Evolutionary conservation across 2,113 vertebrate species (phyloP).

Genomic region (Rhipidura dahli): DNA sequence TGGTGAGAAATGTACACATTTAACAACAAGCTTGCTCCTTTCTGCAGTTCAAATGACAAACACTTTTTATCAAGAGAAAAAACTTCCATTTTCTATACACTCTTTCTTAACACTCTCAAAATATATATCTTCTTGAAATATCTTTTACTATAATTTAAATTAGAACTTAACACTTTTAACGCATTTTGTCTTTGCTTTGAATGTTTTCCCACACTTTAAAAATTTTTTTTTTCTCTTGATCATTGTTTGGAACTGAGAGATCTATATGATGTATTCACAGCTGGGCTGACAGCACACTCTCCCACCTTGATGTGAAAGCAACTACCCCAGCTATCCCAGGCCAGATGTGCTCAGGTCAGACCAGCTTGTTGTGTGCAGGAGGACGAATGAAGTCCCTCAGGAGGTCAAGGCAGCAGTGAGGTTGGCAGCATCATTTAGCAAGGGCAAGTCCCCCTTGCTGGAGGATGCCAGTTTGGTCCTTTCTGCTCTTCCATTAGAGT

Average conservation of each 20-base stretch:
- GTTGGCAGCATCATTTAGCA: background rate
- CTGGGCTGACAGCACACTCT: background rate
- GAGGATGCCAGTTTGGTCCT: background rate
- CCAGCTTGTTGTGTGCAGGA: background rate
- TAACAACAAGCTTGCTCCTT: background rate
- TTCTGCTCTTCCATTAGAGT: background rate
- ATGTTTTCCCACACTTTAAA: background rate
- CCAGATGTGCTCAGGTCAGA: background rate
- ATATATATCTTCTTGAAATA: background rate
- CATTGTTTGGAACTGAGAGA: background rate
- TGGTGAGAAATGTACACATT: background rate
- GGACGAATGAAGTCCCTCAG: rapidly evolving
- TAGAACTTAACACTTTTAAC: background rate
- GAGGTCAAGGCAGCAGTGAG: background rate
- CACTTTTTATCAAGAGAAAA: background rate
- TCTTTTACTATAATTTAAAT: background rate
- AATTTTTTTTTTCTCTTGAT: background rate
- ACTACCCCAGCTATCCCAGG: background rate
- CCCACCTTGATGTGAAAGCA: background rate
- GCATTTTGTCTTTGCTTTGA: background rate
- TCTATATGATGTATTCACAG: background rate
- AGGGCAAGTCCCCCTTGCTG: background rate
- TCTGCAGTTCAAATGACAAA: background rate
- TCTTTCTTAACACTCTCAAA: background rate
- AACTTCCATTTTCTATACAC: background rate